Percentiles rank a stretch among this genome's conserved stretches.
These are phyloP conservation scores for Hyperoodon ampullatus DNA, from an alignment of 2,113 vertebrate species.

Conservation along the genomic window DNA sequence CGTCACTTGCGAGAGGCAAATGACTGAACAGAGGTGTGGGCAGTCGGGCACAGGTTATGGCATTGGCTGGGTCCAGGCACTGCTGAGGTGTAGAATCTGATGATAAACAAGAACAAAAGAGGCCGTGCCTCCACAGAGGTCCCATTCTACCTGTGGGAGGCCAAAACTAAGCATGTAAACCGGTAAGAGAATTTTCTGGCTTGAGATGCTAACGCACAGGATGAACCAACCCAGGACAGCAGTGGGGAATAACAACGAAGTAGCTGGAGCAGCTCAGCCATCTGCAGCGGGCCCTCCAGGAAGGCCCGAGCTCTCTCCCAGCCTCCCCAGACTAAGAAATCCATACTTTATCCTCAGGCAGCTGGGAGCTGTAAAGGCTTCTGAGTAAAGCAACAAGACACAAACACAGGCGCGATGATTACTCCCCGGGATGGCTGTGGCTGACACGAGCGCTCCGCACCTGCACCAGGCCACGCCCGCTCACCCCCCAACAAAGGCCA, in stretches of 20 bases:
- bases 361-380: background rate
- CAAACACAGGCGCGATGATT: accelerated
- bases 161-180: background rate
- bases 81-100: accelerated
- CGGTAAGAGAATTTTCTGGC: background rate
- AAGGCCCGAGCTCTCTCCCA: background rate
- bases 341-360: background rate
- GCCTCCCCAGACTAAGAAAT: too few species aligned
- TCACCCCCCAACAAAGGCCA: background rate
- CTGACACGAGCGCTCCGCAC: accelerated
- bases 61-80: background rate
- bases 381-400: background rate
- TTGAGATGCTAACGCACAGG: background rate
- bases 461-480: background rate
- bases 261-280: background rate
- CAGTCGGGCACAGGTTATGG: accelerated
- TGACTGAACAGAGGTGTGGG: accelerated
- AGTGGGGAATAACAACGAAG: too few species aligned
- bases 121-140: background rate
- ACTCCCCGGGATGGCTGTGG: accelerated
- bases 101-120: background rate
- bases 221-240: background rate
- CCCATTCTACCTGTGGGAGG: background rate
- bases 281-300: background rate
- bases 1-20: accelerated